A percentile compares a stretch with the other conserved stretches of the same genome.
Evolutionary conservation across 2,888 invertebrate genomes (phyloP).

Genomic region (Dromius quadrimaculatus): DNA sequence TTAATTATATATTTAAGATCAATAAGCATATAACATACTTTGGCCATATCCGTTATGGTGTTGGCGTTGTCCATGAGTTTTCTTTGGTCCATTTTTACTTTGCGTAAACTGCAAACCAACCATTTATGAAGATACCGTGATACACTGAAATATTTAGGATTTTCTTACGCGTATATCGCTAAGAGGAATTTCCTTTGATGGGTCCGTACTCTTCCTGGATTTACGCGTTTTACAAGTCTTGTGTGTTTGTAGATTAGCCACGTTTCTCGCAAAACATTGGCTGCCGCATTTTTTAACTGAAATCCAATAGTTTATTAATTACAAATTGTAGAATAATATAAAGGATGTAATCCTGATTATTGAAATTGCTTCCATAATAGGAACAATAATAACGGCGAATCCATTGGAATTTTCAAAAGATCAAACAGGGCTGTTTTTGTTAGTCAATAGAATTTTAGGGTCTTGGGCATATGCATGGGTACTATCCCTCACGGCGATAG

Average conservation of each 20-base stretch:
- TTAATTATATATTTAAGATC: background rate
- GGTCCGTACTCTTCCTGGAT: constrained; percentile 94
- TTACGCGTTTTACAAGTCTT: constrained; percentile 96
- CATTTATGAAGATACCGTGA: background rate
- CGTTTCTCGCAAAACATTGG: constrained; percentile 98
- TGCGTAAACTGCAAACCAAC: constrained; percentile 83
- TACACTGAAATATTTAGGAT: background rate
- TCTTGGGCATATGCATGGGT: no score
- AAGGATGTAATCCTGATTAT: no score
- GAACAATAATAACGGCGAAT: no score
- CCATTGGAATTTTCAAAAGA: no score
- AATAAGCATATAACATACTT: constrained; percentile 75
- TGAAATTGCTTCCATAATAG: no score
- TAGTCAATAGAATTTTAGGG: no score
- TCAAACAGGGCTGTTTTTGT: no score
- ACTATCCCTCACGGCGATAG: no score
- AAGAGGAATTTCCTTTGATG: constrained; percentile 99
- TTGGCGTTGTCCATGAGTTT: constrained; percentile 99
- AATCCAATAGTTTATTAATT: constrained; percentile 5
- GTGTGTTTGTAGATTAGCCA: constrained; percentile 99
- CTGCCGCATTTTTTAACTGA: constrained; percentile 99
- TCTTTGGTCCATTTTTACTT: constrained; percentile 99
- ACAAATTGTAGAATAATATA: background rate
- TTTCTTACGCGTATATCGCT: constrained; percentile 97
- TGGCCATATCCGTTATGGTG: constrained; percentile 99